Base-by-base conservation (phyloP, 1,140 invertebrate species). In the Drosophila kikkawai region DNA sequence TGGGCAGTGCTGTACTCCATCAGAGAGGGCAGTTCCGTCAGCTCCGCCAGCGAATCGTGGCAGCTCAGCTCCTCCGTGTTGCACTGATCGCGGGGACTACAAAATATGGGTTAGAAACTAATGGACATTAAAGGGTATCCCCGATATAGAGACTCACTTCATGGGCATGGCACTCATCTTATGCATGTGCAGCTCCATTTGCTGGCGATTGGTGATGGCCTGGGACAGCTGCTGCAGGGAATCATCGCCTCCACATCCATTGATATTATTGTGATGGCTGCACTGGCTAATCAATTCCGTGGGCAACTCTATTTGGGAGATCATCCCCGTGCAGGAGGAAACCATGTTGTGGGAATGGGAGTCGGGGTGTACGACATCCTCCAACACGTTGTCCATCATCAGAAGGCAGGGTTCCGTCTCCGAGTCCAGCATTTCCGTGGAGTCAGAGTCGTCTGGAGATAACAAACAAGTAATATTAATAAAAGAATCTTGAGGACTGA, bases 351-450 rank as follows among this genome's bases (percentile, higher is more conserved):
- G 95, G 41, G 95, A 95, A 91, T 96, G 95, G 13, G 95, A 95
- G 66, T 96, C 95, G 3, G 94, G 94, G 42, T 95, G 91, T 4
- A 94, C 92, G 32, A 95, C 95, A 86, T 96, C 95, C 90, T 96
- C 95, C 37, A 96, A 65, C 8, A 96, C 95, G 73, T 95, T 95
- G 84, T 96, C 96, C 94, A 96, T 96, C 94, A 96, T 96, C 22
- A 87, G 68, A 26, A 97, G 92, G 79, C 95, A 96, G 7, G 96
- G 96, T 83, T 97, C 96, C 0, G 96, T 96, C 93, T 96, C 96
- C 4, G 96, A 96, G 92, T 96, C 96, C 12, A 96, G 93, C 82
- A 96, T 93, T 77, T 96, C 95, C 4, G 95, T 95, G 44, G 96
- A 96, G 82, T 95, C 93, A 4, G 92, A 92, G 34, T 91, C 87